Evolutionary conservation across 2,113 vertebrate species (phyloP).

Genomic region (Pachypanchax playfairii): DNA sequence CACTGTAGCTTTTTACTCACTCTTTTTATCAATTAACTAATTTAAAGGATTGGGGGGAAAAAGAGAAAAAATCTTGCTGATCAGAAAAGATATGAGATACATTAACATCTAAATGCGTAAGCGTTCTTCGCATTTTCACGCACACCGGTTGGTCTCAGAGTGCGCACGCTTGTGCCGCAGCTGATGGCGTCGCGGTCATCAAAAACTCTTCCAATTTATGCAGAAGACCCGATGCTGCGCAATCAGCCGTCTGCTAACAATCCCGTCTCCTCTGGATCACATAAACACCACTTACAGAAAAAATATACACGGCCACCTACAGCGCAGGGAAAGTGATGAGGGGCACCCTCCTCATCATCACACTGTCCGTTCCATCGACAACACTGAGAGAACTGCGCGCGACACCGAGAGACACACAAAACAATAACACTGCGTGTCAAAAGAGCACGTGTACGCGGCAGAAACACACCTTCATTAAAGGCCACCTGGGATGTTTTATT

Average conservation of each 20-base stretch:
- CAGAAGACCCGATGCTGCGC: slow-evolving; percentile 71
- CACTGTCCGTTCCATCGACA: slow-evolving; percentile 77
- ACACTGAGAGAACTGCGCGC: slow-evolving; percentile 38
- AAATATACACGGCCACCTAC: slow-evolving; percentile 98
- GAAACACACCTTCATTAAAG: too few relatives aligned
- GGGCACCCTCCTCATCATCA: slow-evolving; percentile 64
- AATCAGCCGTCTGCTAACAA: slow-evolving; percentile 89
- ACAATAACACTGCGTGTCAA: too few relatives aligned
- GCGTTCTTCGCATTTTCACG: slow-evolving; percentile 11
- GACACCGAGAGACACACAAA: slow-evolving; percentile 20
- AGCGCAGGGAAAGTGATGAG: slow-evolving; percentile 82
- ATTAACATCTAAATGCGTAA: too few relatives aligned
- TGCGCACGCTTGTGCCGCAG: too few relatives aligned
- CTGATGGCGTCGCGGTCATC: slow-evolving; percentile 77
- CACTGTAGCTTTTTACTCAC: too few relatives aligned
- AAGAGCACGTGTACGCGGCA: too few relatives aligned
- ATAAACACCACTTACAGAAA: slow-evolving; percentile 93
- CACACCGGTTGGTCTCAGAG: too few relatives aligned
- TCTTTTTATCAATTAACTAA: too few relatives aligned
- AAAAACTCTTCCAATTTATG: slow-evolving; percentile 68
- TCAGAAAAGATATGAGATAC: too few relatives aligned
- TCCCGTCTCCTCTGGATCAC: slow-evolving; percentile 89
- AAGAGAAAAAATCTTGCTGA: too few relatives aligned
- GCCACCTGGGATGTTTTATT: too few relatives aligned
- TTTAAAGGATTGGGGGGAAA: too few relatives aligned